These are phyloP conservation scores for Rhineura floridana DNA, from an alignment of 2,113 vertebrate genomes.

Conservation along the genomic window DNA sequence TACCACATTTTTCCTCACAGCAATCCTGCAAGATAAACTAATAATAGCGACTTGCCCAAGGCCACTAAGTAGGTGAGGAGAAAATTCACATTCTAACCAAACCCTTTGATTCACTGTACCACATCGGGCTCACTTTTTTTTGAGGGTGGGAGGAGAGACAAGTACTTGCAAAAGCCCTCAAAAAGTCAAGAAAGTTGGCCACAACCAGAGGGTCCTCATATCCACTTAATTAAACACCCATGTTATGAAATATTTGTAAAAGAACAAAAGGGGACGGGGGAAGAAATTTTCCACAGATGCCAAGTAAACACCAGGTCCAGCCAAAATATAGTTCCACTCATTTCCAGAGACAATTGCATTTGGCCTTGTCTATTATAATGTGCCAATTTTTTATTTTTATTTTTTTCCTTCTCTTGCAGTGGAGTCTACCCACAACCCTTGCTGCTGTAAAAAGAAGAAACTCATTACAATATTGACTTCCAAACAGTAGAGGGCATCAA, in stretches of 20 bases:
- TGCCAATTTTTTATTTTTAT: background rate
- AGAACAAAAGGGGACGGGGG: background rate
- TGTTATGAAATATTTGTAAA: constrained; percentile 9
- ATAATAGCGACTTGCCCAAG: background rate
- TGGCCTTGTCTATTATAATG: background rate
- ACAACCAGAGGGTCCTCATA: background rate
- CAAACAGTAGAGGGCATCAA: constrained; percentile 17
- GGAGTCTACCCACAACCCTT: background rate
- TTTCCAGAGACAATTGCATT: constrained; percentile 11
- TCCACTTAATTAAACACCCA: constrained; percentile 18
- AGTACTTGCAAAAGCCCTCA: background rate
- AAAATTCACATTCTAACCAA: background rate
- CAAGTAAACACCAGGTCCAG: constrained; percentile 16
- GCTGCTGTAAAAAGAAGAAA: background rate
- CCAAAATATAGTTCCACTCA: constrained; percentile 5
- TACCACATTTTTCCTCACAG: background rate
- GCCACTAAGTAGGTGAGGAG: background rate
- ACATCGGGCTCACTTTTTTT: background rate
- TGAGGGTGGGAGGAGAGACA: background rate
- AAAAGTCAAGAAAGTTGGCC: background rate
- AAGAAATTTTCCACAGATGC: background rate
- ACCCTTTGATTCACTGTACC: background rate
- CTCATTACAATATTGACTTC: background rate
- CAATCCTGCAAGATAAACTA: background rate
- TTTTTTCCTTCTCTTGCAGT: background rate